These are phyloP conservation scores for Cremastinae sp. DNA, from an alignment of 2,888 invertebrate species.

Conservation along the genomic window DNA sequence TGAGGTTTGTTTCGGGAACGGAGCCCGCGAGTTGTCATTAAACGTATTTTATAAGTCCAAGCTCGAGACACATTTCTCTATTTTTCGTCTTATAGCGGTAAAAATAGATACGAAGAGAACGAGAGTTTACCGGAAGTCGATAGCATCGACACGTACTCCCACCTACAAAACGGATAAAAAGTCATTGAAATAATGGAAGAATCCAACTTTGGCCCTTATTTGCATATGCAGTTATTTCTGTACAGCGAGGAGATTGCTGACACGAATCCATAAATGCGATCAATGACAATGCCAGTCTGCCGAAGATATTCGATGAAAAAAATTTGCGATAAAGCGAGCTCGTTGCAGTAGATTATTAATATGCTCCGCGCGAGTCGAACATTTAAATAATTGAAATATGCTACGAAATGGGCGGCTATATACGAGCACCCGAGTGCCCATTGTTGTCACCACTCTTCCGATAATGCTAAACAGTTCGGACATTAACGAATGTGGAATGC, in stretches of 20 bases:
- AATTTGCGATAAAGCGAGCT: neutral
- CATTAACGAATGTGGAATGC: conserved; percentile 39
- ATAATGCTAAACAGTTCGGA: conserved; percentile 68
- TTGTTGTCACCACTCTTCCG: conserved; percentile 68
- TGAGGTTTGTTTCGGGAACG: too few relatives aligned
- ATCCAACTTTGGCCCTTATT: too few relatives aligned
- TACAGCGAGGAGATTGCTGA: too few relatives aligned
- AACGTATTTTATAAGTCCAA: too few relatives aligned
- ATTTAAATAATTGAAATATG: conserved; percentile 70
- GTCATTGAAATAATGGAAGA: too few relatives aligned
- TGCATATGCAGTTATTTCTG: too few relatives aligned
- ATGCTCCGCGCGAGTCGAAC: conserved; percentile 67
- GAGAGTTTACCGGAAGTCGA: neutral
- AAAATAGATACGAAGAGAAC: neutral
- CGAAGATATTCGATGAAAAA: neutral
- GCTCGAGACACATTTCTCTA: too few relatives aligned
- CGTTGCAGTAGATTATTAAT: conserved; percentile 32
- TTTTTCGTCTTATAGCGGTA: too few relatives aligned
- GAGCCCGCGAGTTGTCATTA: too few relatives aligned
- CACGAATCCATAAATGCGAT: too few relatives aligned
- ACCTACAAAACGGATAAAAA: too few relatives aligned
- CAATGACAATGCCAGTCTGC: conserved; percentile 1
- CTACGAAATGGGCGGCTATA: conserved; percentile 64
- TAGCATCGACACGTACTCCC: too few relatives aligned
- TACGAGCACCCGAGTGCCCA: conserved; percentile 66